Evolutionary conservation across 2,888 invertebrate genomes (phyloP), one percentile per base, ranked within the genome.

Genomic region (Athalia rosae): DNA sequence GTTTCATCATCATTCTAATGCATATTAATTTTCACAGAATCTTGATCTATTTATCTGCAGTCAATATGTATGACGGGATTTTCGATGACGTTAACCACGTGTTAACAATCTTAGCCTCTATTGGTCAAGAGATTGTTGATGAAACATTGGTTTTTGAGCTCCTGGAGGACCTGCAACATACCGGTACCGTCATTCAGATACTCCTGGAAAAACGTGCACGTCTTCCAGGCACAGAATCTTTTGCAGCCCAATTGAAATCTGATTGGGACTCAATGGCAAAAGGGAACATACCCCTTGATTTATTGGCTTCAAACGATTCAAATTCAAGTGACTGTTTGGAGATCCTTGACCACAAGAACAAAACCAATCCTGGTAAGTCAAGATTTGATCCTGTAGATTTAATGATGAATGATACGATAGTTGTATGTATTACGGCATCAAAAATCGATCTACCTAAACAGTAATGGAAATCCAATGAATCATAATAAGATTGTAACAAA

Each of bases 81-180:
- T 77, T 79, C 62, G 67, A 79, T 5, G 80, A 81, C 56, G 64
- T 79, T 62, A 64, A 80, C 43, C 64, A 71, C 0, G 67, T 83
- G 43, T n/a, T n/a, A 82, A 80, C 71, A 62, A 59, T 62, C 9
- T 66, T 81, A 11, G 62, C 48, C 6, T 43, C 15, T 0, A 76
- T 80, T 58, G 81, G 80, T 7, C 67, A 79, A 0, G 67, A 9
- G 41, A 43, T 56, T 6, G 79, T 81, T 48, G 81, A 82, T 13
- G 79, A 81, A 62, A 63, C 69, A 7, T 73, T 78, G 28, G 77
- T 83, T 62, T 80, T 79, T 61, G 81, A 82, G 4, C 69, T 84
- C 4, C 50, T 84, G 15, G 80, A 82, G 56, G 79, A 62, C 41
- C 77, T 79, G 8, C 76, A 63, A 50, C 78, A 76, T 0, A 47